Evolutionary conservation across 2,113 vertebrate genomes (phyloP).

Genomic region (Ahaetulla prasina): DNA sequence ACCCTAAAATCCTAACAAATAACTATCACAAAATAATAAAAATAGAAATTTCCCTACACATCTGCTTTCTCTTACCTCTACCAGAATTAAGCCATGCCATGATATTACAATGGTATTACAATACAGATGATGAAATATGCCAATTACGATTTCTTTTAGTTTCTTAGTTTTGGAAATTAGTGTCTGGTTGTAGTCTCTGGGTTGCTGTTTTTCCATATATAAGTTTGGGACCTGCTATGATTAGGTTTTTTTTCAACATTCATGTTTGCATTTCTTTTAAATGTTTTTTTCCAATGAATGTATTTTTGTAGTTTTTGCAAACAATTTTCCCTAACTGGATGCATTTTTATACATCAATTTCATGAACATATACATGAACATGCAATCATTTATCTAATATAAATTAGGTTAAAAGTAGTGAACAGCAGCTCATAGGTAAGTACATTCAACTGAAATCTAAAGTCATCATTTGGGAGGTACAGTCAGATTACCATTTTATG

Average conservation of each 20-base stretch:
- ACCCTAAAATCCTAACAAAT: background rate
- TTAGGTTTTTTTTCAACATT: background rate
- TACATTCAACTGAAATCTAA: background rate
- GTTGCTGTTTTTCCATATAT: background rate
- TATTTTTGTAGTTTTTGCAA: background rate
- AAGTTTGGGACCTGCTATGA: background rate
- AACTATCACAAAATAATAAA: background rate
- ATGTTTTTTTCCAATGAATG: background rate
- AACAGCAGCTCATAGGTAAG: background rate
- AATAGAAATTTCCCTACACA: background rate
- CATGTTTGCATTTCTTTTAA: background rate
- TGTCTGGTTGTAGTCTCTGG: background rate
- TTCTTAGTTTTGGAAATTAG: background rate
- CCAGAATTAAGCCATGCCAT: background rate
- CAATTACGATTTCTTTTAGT: background rate
- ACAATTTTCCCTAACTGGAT: background rate
- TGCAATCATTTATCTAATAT: background rate
- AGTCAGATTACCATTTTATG: background rate
- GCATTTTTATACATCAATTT: background rate
- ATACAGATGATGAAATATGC: background rate
- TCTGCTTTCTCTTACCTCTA: background rate
- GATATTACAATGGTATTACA: background rate
- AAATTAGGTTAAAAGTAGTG: background rate
- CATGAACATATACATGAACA: background rate
- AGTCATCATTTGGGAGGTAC: background rate